Conservation (phyloP, 2,797 vertebrate species). For the Gymnoscopelus braueri region DNA sequence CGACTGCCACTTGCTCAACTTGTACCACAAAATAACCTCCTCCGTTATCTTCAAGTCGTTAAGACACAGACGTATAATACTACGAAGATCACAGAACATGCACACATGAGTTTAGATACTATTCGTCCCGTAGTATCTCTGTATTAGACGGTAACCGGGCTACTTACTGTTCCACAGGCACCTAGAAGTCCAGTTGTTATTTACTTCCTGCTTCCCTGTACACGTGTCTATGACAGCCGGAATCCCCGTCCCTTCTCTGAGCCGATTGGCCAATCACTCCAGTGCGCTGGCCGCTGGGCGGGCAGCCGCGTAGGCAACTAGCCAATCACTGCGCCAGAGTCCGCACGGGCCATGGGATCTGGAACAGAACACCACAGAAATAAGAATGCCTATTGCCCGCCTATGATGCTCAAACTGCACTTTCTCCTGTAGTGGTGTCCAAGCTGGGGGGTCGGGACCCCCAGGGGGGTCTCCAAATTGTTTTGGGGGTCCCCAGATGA, state of each 20-base stretch:
- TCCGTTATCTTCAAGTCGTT: neutral
- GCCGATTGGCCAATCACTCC: constrained; percentile 53
- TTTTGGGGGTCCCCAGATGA: too few species aligned
- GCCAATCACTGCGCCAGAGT: too few species aligned
- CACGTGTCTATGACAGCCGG: constrained; percentile 67
- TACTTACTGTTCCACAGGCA: constrained; percentile 64
- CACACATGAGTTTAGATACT: neutral
- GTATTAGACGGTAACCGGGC: neutral
- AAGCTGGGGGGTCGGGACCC: too few species aligned
- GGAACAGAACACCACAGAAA: too few species aligned
- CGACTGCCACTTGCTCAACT: neutral
- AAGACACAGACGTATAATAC: neutral
- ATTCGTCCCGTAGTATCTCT: neutral
- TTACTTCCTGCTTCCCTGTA: constrained; percentile 82
- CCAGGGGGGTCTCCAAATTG: too few species aligned
- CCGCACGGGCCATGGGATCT: too few species aligned
- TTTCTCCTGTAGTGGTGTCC: too few species aligned
- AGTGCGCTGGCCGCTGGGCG: neutral
- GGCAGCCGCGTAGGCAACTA: too few species aligned
- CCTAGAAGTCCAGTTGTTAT: constrained; percentile 50
- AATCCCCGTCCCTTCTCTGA: constrained; percentile 54
- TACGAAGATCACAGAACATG: neutral
- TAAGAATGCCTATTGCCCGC: too few species aligned
- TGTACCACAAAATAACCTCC: neutral
- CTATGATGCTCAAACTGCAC: too few species aligned